These are phyloP conservation scores for Enteromius treurensis DNA, from an alignment of 2,797 vertebrate genomes.

Conservation along the genomic window DNA sequence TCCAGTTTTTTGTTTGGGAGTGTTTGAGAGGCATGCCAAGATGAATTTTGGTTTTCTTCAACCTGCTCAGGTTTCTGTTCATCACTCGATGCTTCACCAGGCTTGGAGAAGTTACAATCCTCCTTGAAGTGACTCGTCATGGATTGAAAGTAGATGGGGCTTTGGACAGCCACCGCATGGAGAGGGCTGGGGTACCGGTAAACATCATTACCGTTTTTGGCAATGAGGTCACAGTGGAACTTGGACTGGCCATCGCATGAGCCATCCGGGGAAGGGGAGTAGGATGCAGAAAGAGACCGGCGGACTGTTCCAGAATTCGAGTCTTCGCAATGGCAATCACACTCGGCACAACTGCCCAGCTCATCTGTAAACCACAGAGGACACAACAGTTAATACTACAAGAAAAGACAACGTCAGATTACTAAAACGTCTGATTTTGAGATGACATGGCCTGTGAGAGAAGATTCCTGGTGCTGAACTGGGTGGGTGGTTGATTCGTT, in stretches of 20 bases:
- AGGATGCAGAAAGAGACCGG: constrained; percentile 78
- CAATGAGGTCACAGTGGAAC: constrained; percentile 87
- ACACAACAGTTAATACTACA: constrained; percentile 35
- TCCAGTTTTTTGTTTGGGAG: constrained; percentile 83
- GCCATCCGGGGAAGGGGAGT: constrained; percentile 79
- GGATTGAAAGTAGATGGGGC: constrained; percentile 84
- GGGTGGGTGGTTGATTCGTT: constrained; percentile 56
- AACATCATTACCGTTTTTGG: constrained; percentile 84
- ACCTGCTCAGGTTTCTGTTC: constrained; percentile 67
- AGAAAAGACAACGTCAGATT: constrained; percentile 22
- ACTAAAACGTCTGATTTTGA: neutral
- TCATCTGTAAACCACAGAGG: constrained; percentile 76
- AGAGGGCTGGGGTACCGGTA: constrained; percentile 91
- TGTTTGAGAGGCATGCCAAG: constrained; percentile 71
- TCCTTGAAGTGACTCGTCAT: constrained; percentile 74
- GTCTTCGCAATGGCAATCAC: constrained; percentile 81
- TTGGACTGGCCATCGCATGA: constrained; percentile 81
- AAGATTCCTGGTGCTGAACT: constrained; percentile 19
- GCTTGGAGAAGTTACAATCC: constrained; percentile 65
- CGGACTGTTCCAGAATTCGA: constrained; percentile 70
- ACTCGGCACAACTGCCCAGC: constrained; percentile 83
- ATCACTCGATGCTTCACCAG: constrained; percentile 66
- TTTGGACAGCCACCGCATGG: constrained; percentile 88
- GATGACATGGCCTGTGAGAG: constrained; percentile 13
- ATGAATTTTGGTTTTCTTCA: constrained; percentile 67